Conservation (phyloP, 2,113 vertebrate genomes). For the Nematolebias whitei region DNA sequence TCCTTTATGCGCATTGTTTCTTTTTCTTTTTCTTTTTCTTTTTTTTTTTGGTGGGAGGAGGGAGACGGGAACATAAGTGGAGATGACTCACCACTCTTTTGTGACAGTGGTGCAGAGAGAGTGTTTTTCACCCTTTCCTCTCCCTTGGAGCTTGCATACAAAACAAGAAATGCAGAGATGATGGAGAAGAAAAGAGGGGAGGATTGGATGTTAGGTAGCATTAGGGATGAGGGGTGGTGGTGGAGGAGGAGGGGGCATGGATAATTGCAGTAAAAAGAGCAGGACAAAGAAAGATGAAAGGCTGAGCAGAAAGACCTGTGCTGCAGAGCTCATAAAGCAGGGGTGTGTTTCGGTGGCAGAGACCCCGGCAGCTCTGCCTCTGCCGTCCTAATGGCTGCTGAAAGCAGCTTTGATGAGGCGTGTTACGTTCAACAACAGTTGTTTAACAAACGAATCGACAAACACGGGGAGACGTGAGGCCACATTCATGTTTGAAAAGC, state of each 20-base stretch:
- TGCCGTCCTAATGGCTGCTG: conserved; percentile 57
- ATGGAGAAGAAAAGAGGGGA: conserved; percentile 44
- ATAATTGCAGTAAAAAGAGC: conserved; percentile 54
- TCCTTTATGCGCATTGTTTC: conserved; percentile 34
- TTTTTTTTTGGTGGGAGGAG: conserved; percentile 73
- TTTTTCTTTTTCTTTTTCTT: too few relatives aligned
- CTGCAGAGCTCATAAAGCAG: conserved; percentile 60
- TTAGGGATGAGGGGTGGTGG: conserved; percentile 36
- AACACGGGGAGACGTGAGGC: conserved; percentile 8
- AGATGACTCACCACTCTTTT: conserved; percentile 80
- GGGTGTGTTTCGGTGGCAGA: conserved; percentile 37
- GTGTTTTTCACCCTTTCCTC: conserved; percentile 72
- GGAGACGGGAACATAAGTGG: conserved; percentile 74
- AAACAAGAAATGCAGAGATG: conserved; percentile 70
- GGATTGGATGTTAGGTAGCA: conserved; percentile 58
- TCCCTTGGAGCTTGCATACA: conserved; percentile 69
- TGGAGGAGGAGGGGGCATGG: conserved; percentile 27
- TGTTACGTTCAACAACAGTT: conserved; percentile 43
- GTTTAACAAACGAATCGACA: conserved; percentile 36
- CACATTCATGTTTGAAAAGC: conserved; percentile 26
- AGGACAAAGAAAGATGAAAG: conserved; percentile 63
- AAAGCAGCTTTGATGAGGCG: conserved; percentile 57
- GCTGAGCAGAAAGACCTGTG: conserved; percentile 42
- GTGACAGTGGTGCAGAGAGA: conserved; percentile 78
- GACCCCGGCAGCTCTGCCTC: conserved; percentile 39